Base-by-base conservation (phyloP, 2,888 invertebrate species). In the Gastrophysa polygoni region DNA sequence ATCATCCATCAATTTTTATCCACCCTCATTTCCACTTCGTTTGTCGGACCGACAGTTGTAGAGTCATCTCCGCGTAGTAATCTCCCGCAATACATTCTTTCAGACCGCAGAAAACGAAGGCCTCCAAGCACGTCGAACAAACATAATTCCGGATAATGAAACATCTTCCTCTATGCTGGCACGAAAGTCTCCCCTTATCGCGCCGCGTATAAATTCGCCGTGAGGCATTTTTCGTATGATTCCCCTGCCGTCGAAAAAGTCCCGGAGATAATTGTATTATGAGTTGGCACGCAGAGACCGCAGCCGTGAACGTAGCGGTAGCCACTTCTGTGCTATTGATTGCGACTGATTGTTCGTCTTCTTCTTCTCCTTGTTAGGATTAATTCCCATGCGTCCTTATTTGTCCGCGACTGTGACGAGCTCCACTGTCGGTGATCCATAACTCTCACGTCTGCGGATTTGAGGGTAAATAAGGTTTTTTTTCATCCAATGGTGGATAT, bases 191-290 rank as follows among this genome's bases (percentile, higher is more conserved):
- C 16, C n/a, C 14, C 47, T 28, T 47, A 21, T 24, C 38, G 34
- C 34, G 14, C 7, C 6, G 29, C 29, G 29, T 32, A 34, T 47
- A 47, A 63, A 59, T 59, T 51, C 56, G 32, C 59, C 57, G 51
- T 47, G 44, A 63, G 59, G 59, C 50, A 47, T 58, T 63, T 57
- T 58, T 29, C 56, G 17, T n/a, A 63, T 61, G 58, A 63, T 57
- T 64, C 60, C 54, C 57, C 51, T 60, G 49, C 61, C 51, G 55
- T 57, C 46, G 67, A 58, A 65, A 60, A 59, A 66, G 68, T 72
- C 73, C 70, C 72, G 74, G 72, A 68, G 73, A 75, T 77, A 76
- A 77, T 77, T 75, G 69, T 71, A 75, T 77, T 77, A 77, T 76
- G 75, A 71, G 72, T 63, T 71, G 72, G 70, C 76, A 75, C 76